Base-by-base conservation (phyloP, 2,113 vertebrate species). In the Theristicus caerulescens region DNA sequence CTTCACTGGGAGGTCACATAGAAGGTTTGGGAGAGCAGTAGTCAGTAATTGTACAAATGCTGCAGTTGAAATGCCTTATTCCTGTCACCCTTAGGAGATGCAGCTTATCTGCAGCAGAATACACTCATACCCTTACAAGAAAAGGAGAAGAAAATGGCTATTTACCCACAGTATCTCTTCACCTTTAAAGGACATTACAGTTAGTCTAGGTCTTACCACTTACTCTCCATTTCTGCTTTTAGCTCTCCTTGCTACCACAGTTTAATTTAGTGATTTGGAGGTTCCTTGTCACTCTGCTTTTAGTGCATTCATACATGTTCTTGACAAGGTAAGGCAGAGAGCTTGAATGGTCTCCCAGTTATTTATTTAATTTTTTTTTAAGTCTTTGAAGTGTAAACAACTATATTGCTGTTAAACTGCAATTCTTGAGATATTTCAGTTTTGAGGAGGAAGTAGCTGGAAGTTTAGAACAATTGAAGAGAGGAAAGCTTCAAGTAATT, bases 1-100 rank as follows among this genome's bases (percentile, higher is more conserved):
- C 61, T 90, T 72, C 29, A 0, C 82, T 67, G 55, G 11, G 67
- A 96, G 88, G 95, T 92, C 90, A 71, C 71, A 81, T 54, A 83
- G 95, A 93, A 95, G 94, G 72, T 81, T 96, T 86, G 42, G 54
- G 88, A 90, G 85, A 93, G 88, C 71, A 80, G 55, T 82, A 78
- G 80, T 82, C 86, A 51, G 89, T 86, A 95, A 74, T 93, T 94
- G 89, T 93, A 67, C 25, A 3, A 44, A 58, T 81, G 64, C 52
- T 87, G 67, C 38, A 10, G 77, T 65, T 94, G 72, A 91, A 87
- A 84, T 93, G 81, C 65, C 73, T 86, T 83, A 32, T 34, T 96
- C 24, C 42, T 55, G n/a, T 84, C 55, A 74, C 69, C n/a, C 42
- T 59, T 64, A 34, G 47, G 59, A 83, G 46, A 74, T 44, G 51